Conservation (phyloP, 2,113 vertebrate species). For the Synodontis membranacea region DNA sequence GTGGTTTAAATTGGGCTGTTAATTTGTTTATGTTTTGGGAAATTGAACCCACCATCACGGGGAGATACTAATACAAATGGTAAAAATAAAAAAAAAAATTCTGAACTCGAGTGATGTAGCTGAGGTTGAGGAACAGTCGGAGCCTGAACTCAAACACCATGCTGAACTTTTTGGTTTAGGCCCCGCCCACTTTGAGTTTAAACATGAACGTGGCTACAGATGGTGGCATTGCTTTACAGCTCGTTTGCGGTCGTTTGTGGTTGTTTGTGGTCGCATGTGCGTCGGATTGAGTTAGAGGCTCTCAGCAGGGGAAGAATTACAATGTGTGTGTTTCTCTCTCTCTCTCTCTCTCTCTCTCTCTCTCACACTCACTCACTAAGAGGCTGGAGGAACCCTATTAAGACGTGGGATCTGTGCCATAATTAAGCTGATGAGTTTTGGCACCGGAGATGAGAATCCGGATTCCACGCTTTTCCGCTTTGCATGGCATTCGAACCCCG, state of each 20-base stretch:
- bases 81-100: neutral
- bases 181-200: neutral
- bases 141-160: neutral
- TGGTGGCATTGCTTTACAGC: neutral
- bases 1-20: neutral
- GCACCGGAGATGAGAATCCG: slow-evolving; percentile 34
- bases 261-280: neutral
- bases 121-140: neutral
- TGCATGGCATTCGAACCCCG: neutral
- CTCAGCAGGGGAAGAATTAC: slow-evolving; percentile 9
- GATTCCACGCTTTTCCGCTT: neutral
- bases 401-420: slow-evolving; percentile 13
- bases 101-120: neutral
- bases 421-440: slow-evolving; percentile 55
- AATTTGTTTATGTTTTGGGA: too few species aligned
- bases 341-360: neutral
- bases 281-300: neutral
- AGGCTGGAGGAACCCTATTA: neutral
- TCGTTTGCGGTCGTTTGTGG: neutral
- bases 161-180: neutral
- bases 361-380: neutral
- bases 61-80: neutral
- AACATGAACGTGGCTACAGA: neutral
- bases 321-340: neutral
- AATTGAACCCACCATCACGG: fast-evolving